Evolutionary conservation across 1,140 invertebrate species (phyloP).

Genomic region (Galendromus occidentalis): DNA sequence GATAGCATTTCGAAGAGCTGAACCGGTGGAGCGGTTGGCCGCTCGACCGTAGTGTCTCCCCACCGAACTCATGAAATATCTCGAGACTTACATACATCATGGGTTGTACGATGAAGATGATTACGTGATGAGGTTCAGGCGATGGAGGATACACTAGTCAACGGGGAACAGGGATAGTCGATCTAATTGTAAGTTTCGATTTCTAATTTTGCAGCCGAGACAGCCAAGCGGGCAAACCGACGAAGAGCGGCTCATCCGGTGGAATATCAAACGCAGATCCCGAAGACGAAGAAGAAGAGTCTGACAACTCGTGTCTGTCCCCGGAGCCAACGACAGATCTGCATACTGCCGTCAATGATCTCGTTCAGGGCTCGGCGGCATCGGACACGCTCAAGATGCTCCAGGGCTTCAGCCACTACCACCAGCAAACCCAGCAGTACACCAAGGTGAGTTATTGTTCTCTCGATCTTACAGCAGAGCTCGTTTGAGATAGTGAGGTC

Average conservation of each 20-base stretch:
- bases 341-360: slow-evolving; percentile 1
- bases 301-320: slow-evolving; percentile 1
- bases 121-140: no score
- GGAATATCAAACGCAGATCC: slow-evolving; percentile 4
- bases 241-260: neutral
- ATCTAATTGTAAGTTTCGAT: no score
- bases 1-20: no score
- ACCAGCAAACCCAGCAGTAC: neutral
- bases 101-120: no score
- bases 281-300: neutral
- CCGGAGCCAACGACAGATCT: neutral
- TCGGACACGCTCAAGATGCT: slow-evolving; percentile 9
- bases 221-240: neutral
- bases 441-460: neutral
- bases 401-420: slow-evolving; percentile 9
- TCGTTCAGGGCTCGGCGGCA: neutral
- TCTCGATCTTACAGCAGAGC: no score
- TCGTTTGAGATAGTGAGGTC: no score
- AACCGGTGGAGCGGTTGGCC: no score
- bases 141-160: no score
- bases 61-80: no score
- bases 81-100: no score
- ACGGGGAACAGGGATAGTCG: no score
- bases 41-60: no score
- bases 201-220: neutral